phyloP scores from a whole-genome alignment of 2,113 vertebrate species.

The Cygnus atratus region DNA sequence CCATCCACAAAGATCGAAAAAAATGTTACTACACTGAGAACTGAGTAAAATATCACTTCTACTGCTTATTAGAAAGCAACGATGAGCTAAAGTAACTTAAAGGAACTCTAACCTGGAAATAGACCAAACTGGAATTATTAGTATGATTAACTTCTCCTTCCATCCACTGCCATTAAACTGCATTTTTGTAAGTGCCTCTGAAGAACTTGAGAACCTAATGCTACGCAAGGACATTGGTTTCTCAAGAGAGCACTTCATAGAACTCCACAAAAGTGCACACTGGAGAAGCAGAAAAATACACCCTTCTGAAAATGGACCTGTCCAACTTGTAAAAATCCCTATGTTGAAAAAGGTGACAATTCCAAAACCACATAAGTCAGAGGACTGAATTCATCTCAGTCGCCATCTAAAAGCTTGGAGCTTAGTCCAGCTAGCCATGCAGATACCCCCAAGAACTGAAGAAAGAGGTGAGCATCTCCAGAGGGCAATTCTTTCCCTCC shows the following conservation, averaged over 20 bases:
- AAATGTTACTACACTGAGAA: background rate
- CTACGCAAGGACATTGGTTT: background rate
- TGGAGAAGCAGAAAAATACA: background rate
- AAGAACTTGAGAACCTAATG: background rate
- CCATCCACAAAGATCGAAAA: background rate
- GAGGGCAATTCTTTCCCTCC: background rate
- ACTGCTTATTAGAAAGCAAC: background rate
- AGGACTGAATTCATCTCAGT: background rate
- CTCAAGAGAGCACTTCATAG: background rate
- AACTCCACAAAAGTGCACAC: background rate
- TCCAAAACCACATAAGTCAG: background rate
- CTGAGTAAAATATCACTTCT: background rate
- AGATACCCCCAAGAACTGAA: background rate
- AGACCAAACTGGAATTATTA: background rate
- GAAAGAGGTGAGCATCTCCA: background rate
- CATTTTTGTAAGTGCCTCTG: constrained; percentile 15
- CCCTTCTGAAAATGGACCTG: background rate
- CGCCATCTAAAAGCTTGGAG: background rate
- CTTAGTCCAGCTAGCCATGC: background rate
- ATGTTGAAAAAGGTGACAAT: background rate
- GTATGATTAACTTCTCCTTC: background rate
- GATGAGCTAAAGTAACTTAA: background rate
- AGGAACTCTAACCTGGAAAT: background rate
- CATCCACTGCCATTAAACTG: background rate
- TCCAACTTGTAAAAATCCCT: background rate